Evolutionary conservation across 2,113 vertebrate genomes (phyloP), one percentile per base, ranked within the genome.

Genomic region (Grantiella picta): DNA sequence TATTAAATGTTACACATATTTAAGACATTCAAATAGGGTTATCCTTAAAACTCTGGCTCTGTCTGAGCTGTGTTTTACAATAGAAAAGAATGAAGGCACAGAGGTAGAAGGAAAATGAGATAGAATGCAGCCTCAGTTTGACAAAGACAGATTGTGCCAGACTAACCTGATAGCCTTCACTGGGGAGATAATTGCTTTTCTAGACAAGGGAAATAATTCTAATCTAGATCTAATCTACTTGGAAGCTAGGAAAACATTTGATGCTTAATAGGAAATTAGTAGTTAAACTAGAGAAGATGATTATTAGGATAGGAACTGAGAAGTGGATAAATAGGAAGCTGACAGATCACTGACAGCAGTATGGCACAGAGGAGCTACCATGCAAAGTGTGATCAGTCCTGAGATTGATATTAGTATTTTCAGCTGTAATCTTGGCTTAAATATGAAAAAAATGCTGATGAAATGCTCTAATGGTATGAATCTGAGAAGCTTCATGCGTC

Each of bases 121-220:
- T n/a, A 76, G 71, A 79, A 82, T 2, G 0, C n/a, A 65, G 11
- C 17, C 8, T 53, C n/a, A 27, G 2, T 83, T 72, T 83, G 82
- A 83, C 76, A 92, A 87, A 92, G 61, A 82, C 20, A 76, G 61
- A 89, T 91, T 83, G 45, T 54, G 21, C 59, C 80, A 77, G 25
- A 40, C 68, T 89, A 92, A 77, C n/a, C 23, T 69, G 53, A 69
- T 65, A 80, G 36, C 40, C 36, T 80, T 91, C 40, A 35, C 1
- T 86, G 72, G 73, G 59, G 47, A 91, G n/a, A 86, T 95, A 92
- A 95, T 81, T 89, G 76, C 18, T 72, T 90, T 94, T 65, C 71
- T 89, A 89, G 91, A 76, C 63, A 94, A 90, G 50, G 19, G 31
- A 92, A 82, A 86, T 36, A 86, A n/a, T 57, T 49, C 50, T 92